Base-by-base conservation (phyloP, 2,113 vertebrate genomes). In the Jacana jacana region DNA sequence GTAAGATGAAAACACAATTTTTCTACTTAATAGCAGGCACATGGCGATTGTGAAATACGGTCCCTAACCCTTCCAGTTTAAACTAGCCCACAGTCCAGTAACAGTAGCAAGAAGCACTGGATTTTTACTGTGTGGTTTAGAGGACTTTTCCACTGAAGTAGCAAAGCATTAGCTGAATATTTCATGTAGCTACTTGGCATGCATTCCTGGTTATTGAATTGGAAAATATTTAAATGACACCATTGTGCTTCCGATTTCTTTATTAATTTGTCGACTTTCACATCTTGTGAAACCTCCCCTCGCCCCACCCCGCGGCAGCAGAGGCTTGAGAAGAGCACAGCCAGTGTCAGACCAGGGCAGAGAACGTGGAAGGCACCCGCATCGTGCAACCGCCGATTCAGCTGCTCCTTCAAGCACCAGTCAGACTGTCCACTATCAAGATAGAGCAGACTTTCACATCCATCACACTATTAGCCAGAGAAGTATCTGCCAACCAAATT, bases 121-220 rank as follows among this genome's bases (percentile, higher is more conserved):
- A 61, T 93, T 93, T 91, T 88, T 94, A 88, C 82, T 76, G 70
- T 63, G 82, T 90, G 91, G 92, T 87, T 93, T 94, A 63, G 79
- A 92, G 57, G 65, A 94, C 93, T 95, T 96, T 96, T 96, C 95
- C 93, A 96, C 82, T 94, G 71, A 91, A 81, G 60, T 16, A 78
- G 80, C 30, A 51, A 93, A 94, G 72, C 39, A 92, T 90, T 93
- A 15, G 12, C 44, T 71, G 65, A 80, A 44, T 87, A 92, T 80
- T 94, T 94, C 88, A 44, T 70, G 80, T 11, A 88, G 90, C 80
- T 68, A 30, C 72, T 84, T 95, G 92, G 90, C 92, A 66, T 33
- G 39, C 35, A 40, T 64, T 86, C 68, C 44, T 76, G 33, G 57
- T 93, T 68, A 30, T 81, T 93, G 96, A 42, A 96, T 91, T 92